Evolutionary conservation across 2,797 vertebrate species (phyloP).

Genomic region (Cirrhinus mrigala): DNA sequence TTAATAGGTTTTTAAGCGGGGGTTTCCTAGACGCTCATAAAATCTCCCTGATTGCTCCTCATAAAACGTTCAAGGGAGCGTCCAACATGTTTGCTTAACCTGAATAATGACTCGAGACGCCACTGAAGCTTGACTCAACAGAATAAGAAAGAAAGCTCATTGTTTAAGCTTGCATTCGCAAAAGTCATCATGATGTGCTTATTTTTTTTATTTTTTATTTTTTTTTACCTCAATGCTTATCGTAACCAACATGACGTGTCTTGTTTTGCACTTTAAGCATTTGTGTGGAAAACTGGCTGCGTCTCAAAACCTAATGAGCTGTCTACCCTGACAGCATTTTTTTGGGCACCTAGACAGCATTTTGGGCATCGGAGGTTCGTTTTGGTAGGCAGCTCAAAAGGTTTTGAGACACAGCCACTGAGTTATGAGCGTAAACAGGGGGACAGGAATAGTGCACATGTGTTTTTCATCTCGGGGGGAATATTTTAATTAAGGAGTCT

Average conservation of each 20-base stretch:
- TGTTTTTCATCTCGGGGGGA: conserved; percentile 43
- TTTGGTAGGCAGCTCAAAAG: conserved; percentile 13
- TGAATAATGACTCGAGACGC: conserved; percentile 47
- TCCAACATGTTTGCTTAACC: conserved; percentile 53
- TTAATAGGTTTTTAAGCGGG: conserved; percentile 49
- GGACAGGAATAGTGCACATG: conserved; percentile 37
- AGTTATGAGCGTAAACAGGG: conserved; percentile 41
- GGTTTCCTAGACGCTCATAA: conserved; percentile 48
- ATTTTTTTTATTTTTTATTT: too few relatives aligned
- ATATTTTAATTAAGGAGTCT: conserved; percentile 55
- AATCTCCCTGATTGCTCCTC: conserved; percentile 49
- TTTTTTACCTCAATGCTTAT: too few relatives aligned
- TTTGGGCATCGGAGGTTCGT: background rate
- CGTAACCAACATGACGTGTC: background rate
- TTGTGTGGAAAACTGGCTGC: background rate
- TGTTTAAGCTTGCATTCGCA: background rate
- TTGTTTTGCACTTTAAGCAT: conserved; percentile 3
- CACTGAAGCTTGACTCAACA: conserved; percentile 31
- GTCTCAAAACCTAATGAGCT: background rate
- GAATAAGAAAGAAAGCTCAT: conserved; percentile 12
- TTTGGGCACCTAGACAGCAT: background rate
- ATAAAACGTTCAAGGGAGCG: conserved; percentile 49
- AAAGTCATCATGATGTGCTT: background rate
- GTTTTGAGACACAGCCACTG: conserved; percentile 25
- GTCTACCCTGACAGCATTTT: background rate